Evolutionary conservation across 2,888 invertebrate genomes (phyloP).

Genomic region (Iselma pallidipennis): DNA sequence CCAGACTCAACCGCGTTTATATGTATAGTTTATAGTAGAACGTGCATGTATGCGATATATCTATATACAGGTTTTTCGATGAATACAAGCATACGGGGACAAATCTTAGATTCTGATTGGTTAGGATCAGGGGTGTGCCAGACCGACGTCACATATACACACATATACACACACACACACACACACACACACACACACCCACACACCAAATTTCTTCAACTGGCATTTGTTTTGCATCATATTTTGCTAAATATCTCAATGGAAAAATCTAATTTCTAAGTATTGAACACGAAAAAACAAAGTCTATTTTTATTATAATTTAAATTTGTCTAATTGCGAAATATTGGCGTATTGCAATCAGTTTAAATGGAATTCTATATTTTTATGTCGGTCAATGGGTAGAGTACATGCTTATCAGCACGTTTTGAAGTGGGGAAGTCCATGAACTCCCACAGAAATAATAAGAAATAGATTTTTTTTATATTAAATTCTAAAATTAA

Average conservation of each 20-base stretch:
- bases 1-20: too few species aligned
- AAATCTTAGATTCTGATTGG: constrained; percentile 10
- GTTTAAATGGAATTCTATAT: background rate
- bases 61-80: background rate
- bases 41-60: background rate
- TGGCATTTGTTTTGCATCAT: constrained; percentile 5
- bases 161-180: too few species aligned
- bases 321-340: background rate
- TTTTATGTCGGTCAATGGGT: background rate
- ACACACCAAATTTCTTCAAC: background rate
- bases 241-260: background rate
- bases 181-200: too few species aligned
- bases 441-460: too few species aligned
- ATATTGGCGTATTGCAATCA: too few species aligned
- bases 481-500: too few species aligned
- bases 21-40: too few species aligned
- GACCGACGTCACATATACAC: constrained; percentile 14
- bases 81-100: background rate
- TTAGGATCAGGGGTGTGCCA: constrained; percentile 17
- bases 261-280: too few species aligned
- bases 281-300: too few species aligned
- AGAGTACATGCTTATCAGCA: background rate
- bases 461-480: too few species aligned
- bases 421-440: background rate
- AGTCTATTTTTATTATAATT: background rate